Conservation (phyloP, 2,888 invertebrate genomes). For the Ichneumoninae sp. region DNA sequence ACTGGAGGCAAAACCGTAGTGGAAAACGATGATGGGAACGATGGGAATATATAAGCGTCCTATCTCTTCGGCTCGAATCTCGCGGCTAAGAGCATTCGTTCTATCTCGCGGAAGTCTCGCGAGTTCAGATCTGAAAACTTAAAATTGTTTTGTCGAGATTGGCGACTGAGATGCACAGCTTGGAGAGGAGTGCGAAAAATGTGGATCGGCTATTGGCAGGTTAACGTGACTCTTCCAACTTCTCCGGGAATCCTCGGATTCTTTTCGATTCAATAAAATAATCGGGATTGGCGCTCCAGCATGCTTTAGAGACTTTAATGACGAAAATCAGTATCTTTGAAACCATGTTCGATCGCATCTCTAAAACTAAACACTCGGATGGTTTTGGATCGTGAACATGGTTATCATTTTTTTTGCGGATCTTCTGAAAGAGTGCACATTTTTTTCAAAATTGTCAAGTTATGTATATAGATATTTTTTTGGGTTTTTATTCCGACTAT, state of each 20-base stretch:
- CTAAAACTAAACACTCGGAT: no score
- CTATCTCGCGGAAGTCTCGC: neutral
- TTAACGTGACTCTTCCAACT: neutral
- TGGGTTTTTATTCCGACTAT: no score
- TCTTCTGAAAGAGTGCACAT: no score
- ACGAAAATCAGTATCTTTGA: neutral
- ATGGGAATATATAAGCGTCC: constrained; percentile 22
- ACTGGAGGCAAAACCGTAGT: constrained; percentile 3
- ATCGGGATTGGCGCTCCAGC: neutral
- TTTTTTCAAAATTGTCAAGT: no score
- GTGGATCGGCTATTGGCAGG: neutral
- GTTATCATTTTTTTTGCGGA: no score
- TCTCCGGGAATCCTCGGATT: neutral
- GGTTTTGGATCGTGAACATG: no score
- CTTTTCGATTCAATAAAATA: neutral
- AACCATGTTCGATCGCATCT: no score
- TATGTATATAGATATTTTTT: no score
- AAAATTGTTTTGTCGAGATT: constrained; percentile 49
- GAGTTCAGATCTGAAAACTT: constrained; percentile 48
- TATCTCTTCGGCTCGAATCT: constrained; percentile 5
- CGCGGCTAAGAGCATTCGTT: constrained; percentile 1
- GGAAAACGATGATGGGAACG: constrained; percentile 17
- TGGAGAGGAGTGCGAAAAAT: neutral
- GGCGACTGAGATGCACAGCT: neutral
- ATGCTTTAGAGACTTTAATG: neutral